phyloP scores from a whole-genome alignment of 2,113 vertebrate genomes.

The Xyrauchen texanus region DNA sequence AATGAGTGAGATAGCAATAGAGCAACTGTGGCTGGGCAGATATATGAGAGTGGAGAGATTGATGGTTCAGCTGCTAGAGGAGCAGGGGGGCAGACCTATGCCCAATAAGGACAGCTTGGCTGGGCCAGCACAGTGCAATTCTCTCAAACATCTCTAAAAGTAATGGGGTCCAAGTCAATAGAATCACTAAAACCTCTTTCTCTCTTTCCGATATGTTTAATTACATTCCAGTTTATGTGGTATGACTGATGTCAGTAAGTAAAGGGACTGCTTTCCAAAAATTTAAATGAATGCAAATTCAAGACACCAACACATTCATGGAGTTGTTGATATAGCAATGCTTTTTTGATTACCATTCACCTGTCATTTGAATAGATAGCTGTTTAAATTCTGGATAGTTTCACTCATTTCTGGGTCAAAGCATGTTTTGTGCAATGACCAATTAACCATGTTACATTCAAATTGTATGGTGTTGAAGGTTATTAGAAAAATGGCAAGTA shows the following conservation, averaged over 20 bases:
- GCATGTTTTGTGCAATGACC: too few species aligned
- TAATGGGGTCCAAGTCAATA: constrained; percentile 11
- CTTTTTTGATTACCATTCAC: neutral
- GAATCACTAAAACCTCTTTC: neutral
- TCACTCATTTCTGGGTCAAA: too few species aligned
- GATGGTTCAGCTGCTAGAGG: constrained; percentile 63
- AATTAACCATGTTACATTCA: too few species aligned
- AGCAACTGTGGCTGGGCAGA: constrained; percentile 52
- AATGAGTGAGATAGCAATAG: constrained; percentile 12
- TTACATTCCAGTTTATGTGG: neutral
- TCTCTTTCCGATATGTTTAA: neutral
- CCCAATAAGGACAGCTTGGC: constrained; percentile 60
- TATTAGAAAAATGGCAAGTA: too few species aligned
- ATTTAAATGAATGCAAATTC: neutral
- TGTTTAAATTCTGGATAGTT: too few species aligned
- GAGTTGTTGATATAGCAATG: neutral
- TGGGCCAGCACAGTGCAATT: constrained; percentile 27
- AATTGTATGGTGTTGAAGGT: too few species aligned
- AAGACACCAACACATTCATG: neutral
- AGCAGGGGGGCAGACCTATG: neutral
- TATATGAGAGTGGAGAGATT: constrained; percentile 59
- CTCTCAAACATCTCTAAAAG: constrained; percentile 3
- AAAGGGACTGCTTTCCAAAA: neutral
- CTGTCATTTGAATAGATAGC: neutral
- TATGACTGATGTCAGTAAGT: neutral